Evolutionary conservation across 2,888 invertebrate species (phyloP).

Genomic region (Mayetiola destructor): DNA sequence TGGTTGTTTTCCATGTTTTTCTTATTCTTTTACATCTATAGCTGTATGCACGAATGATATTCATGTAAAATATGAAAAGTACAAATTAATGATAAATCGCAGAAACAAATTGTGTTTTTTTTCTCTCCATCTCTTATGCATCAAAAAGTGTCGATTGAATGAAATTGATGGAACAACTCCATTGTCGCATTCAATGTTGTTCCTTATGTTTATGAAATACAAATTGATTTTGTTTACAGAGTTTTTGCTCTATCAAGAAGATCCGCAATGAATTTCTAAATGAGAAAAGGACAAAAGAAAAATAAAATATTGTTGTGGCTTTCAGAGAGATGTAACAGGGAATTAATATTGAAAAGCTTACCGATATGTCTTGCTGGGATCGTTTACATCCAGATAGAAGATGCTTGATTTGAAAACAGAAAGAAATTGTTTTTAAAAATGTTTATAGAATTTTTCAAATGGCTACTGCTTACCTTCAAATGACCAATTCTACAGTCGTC

Average conservation of each 20-base stretch:
- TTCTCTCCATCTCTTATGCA: conserved; percentile 5
- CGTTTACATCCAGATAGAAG: conserved; percentile 72
- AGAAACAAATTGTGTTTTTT: too few species aligned
- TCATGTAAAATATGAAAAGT: too few species aligned
- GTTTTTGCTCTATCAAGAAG: conserved; percentile 79
- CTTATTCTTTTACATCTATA: too few species aligned
- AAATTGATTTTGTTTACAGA: conserved; percentile 42
- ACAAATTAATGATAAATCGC: conserved; percentile 4
- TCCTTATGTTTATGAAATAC: neutral
- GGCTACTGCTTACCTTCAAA: conserved; percentile 46
- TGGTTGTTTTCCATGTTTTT: too few species aligned
- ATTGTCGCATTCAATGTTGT: neutral
- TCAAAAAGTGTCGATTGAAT: neutral
- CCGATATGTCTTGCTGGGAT: conserved; percentile 74
- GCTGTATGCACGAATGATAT: too few species aligned
- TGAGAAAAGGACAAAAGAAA: conserved; percentile 22
- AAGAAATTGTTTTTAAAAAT: neutral
- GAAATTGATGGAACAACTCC: neutral
- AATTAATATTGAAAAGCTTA: conserved; percentile 35
- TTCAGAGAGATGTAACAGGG: conserved; percentile 1
- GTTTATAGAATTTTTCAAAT: neutral
- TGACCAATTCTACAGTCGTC: conserved; percentile 71
- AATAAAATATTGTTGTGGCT: neutral
- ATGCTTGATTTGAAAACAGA: conserved; percentile 42
- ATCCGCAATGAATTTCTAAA: conserved; percentile 81